Percentiles rank a stretch among this genome's conserved stretches.
Conservation (phyloP, 2,888 invertebrate genomes). For the Dioctria rufipes region DNA sequence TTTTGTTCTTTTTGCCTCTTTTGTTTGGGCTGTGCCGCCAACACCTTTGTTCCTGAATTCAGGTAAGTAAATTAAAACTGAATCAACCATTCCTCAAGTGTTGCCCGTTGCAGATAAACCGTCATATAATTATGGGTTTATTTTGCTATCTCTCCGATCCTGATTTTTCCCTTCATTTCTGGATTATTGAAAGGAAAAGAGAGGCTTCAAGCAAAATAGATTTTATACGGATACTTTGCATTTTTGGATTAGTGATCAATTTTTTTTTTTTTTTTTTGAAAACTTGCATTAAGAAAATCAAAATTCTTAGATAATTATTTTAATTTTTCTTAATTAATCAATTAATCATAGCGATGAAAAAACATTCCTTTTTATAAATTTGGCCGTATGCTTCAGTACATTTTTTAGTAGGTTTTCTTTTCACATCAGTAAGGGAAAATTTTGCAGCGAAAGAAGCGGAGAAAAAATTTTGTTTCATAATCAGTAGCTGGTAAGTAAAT, state of each 20-base stretch:
- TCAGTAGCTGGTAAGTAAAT: too few species aligned
- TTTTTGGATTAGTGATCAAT: background rate
- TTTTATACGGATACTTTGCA: background rate
- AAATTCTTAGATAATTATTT: too few species aligned
- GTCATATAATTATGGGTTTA: conserved; percentile 43
- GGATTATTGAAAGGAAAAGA: background rate
- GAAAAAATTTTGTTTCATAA: too few species aligned
- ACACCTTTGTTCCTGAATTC: conserved; percentile 40
- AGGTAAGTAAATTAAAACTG: conserved; percentile 51
- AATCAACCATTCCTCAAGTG: conserved; percentile 28
- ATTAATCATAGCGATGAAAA: too few species aligned
- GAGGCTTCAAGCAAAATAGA: background rate
- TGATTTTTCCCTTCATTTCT: conserved; percentile 9
- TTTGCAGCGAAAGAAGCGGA: too few species aligned
- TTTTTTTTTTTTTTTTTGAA: background rate
- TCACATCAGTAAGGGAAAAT: too few species aligned
- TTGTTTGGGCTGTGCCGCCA: conserved; percentile 46
- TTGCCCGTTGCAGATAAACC: conserved; percentile 27
- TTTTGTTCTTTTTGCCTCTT: conserved; percentile 33
- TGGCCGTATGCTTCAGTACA: too few species aligned
- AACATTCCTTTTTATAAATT: too few species aligned
- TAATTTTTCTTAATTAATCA: too few species aligned
- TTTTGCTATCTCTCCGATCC: conserved; percentile 9
- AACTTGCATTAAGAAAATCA: too few species aligned
- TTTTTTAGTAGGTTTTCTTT: too few species aligned